Base-by-base conservation (phyloP, 2,113 vertebrate species). In the Zosterops japonicus region DNA sequence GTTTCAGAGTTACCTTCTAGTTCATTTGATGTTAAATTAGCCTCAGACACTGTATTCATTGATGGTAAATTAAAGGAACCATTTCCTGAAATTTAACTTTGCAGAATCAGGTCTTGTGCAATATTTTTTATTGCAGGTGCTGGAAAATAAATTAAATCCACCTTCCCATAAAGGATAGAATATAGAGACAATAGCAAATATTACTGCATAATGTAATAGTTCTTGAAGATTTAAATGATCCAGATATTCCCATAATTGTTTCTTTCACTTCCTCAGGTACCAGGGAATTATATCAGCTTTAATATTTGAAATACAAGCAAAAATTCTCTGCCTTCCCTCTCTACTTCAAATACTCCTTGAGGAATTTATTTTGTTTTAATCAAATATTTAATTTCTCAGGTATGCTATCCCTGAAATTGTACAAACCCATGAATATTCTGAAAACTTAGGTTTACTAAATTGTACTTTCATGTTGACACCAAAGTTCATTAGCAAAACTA, bases 101-200 rank as follows among this genome's bases (percentile, higher is more conserved):
- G 39, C n/a, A 52, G 46, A 79, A 42, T 71, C 60, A 85, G 27
- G 27, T 96, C 67, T 91, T 81, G 53, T 57, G 27, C 21, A 87
- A 65, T 89, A 68, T 77, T 94, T 65, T 83, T 95, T 80, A 81
- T 65, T 91, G 28, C 56, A 94, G 63, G 41, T 91, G 16, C 49
- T 67, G 36, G 86, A 93, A 91, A 95, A 83, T 59, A 85, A 95
- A 87, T 78, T 82, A 76, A 92, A 91, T 93, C 21, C 90, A 63
- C 14, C 50, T 64, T 79, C 36, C 44, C 57, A 19, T 88, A 33
- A 83, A 90, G 21, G 55, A 53, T 69, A 71, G 29, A 88, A 63
- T 75, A 67, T 14, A 76, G 36, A 90, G 14, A 72, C 12, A 67
- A 59, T 47, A 24, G 33, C 42, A 95, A 59, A 56, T 8, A 42